phyloP scores from a whole-genome alignment of 2,888 invertebrate species.

The Drosophila melanosoma region DNA sequence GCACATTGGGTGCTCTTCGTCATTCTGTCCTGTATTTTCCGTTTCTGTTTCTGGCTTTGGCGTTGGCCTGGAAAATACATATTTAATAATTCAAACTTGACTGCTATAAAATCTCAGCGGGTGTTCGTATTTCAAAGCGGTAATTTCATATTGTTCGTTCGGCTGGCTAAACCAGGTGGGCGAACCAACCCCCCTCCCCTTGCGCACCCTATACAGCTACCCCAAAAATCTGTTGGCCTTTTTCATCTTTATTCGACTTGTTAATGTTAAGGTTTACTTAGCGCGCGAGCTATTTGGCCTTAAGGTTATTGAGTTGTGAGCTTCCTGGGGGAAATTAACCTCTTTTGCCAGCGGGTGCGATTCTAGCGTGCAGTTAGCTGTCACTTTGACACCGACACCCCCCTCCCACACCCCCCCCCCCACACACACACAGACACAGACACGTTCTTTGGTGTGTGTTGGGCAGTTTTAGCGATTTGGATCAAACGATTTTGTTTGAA shows the following conservation, averaged over 20 bases:
- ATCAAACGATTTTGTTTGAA: slow-evolving; percentile 79
- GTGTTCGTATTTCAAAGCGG: slow-evolving; percentile 69
- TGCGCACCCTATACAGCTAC: not conserved
- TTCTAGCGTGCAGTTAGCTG: slow-evolving; percentile 42
- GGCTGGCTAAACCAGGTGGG: slow-evolving; percentile 53
- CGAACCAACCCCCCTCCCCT: not conserved
- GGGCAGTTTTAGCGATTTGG: slow-evolving; percentile 62
- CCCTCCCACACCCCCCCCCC: not conserved
- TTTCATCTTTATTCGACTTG: slow-evolving; percentile 52
- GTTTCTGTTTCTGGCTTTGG: slow-evolving; percentile 61
- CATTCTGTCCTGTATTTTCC: slow-evolving; percentile 4
- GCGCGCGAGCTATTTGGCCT: slow-evolving; percentile 64
- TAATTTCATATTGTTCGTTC: slow-evolving; percentile 72
- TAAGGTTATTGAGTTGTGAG: slow-evolving; percentile 73
- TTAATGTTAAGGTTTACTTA: slow-evolving; percentile 78
- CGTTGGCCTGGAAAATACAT: slow-evolving; percentile 66
- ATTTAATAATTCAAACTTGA: slow-evolving; percentile 80
- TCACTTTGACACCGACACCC: slow-evolving; percentile 10
- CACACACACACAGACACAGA: not conserved
- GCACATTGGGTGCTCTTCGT: slow-evolving; percentile 26
- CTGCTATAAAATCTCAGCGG: slow-evolving; percentile 79
- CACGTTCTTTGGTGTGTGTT: slow-evolving; percentile 2
- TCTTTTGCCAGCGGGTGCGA: slow-evolving; percentile 67
- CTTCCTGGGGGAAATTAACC: slow-evolving; percentile 79
- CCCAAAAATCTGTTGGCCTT: slow-evolving; percentile 27